phyloP scores from a whole-genome alignment of 2,797 vertebrate species.

The Sebastes hopkinsi region DNA sequence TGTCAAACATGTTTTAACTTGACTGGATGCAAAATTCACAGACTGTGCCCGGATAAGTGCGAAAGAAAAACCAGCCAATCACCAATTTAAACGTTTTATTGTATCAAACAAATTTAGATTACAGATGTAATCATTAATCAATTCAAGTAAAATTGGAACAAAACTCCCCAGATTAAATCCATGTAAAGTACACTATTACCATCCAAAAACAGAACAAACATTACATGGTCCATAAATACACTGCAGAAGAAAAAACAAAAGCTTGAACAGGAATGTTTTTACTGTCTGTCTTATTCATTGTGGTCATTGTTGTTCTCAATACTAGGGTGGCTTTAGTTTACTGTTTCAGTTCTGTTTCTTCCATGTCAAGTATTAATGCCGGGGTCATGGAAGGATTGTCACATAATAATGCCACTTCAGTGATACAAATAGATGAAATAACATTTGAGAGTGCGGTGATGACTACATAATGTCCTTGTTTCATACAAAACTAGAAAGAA shows the following conservation, averaged over 20 bases:
- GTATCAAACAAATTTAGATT: slow-evolving; percentile 78
- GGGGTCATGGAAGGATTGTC: slow-evolving; percentile 62
- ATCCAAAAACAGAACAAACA: slow-evolving; percentile 64
- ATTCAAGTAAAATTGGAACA: slow-evolving; percentile 70
- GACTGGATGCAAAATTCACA: not conserved
- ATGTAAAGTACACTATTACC: slow-evolving; percentile 57
- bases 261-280: slow-evolving; percentile 64
- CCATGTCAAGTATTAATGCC: slow-evolving; percentile 3
- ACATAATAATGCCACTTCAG: slow-evolving; percentile 41
- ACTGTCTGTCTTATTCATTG: slow-evolving; percentile 32
- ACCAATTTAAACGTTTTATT: slow-evolving; percentile 78
- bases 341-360: slow-evolving; percentile 13
- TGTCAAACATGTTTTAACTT: not conserved
- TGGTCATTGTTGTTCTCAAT: slow-evolving; percentile 17
- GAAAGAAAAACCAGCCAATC: slow-evolving; percentile 16
- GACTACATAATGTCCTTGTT: not conserved
- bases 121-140: slow-evolving; percentile 68
- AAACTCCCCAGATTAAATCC: slow-evolving; percentile 41
- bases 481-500: slow-evolving; percentile 35
- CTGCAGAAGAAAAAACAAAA: slow-evolving; percentile 25
- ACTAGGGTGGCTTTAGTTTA: slow-evolving; percentile 16
- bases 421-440: slow-evolving; percentile 33
- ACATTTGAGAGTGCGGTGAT: slow-evolving; percentile 14
- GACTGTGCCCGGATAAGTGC: not conserved
- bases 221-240: slow-evolving; percentile 57